Evolutionary conservation across 1,140 invertebrate species (phyloP).

Genomic region (Druon quercuslanigerum): DNA sequence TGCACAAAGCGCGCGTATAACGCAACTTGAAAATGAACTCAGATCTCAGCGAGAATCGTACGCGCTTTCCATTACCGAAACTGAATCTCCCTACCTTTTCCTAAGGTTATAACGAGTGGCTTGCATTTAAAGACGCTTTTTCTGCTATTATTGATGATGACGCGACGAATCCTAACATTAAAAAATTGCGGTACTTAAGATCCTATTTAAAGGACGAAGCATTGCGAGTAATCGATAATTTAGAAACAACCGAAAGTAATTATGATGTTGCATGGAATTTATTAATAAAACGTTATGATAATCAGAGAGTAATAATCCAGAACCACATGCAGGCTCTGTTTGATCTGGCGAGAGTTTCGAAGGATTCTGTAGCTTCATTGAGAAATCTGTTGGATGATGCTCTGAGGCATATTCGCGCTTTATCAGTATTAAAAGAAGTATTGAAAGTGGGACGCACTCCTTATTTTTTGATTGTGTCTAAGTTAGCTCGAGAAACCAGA

Average conservation of each 20-base stretch:
- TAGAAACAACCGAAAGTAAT: no score
- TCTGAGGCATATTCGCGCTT: slow-evolving; percentile 57
- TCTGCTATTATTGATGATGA: slow-evolving; percentile 56
- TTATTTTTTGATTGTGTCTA: slow-evolving; percentile 59
- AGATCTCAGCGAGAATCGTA: no score
- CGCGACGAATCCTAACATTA: slow-evolving; percentile 42
- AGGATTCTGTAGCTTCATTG: slow-evolving; percentile 50
- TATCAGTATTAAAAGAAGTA: slow-evolving; percentile 54
- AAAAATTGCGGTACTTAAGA: slow-evolving; percentile 64
- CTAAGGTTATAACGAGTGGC: slow-evolving; percentile 53
- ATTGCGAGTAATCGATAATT: no score
- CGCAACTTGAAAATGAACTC: no score
- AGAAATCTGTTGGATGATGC: slow-evolving; percentile 61
- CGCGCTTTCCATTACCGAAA: no score
- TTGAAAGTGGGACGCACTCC: slow-evolving; percentile 59
- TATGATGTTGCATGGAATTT: slow-evolving; percentile 62
- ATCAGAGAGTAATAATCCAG: no score
- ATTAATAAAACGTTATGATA: slow-evolving; percentile 63
- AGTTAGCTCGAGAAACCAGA: slow-evolving; percentile 55
- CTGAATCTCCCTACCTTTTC: slow-evolving; percentile 58
- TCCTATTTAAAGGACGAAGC: no score
- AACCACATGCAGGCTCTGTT: no score
- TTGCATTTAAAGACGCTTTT: slow-evolving; percentile 58
- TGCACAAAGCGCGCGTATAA: no score
- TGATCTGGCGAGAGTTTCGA: slow-evolving; percentile 43